These are phyloP conservation scores for Drosophila guanche DNA, from an alignment of 1,140 invertebrate genomes.

Conservation along the genomic window DNA sequence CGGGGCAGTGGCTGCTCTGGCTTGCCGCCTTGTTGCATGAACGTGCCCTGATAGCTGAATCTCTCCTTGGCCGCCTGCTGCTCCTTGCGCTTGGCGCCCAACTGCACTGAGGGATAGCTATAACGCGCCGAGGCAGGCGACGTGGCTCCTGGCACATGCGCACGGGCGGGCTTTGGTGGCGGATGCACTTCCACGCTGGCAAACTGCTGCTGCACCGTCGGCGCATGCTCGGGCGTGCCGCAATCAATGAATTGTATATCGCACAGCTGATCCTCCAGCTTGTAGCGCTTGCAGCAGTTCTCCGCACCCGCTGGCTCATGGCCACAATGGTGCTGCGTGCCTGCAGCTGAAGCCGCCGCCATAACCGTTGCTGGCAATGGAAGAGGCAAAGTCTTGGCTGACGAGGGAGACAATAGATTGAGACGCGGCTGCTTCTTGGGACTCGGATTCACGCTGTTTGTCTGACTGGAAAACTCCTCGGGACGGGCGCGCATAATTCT, in stretches of 20 bases:
- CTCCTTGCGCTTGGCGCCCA: slow-evolving; percentile 78
- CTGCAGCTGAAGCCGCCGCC: neutral
- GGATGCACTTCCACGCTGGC: slow-evolving; percentile 76
- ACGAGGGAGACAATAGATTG: slow-evolving; percentile 83
- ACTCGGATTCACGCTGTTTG: slow-evolving; percentile 85
- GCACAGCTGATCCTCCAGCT: slow-evolving; percentile 86
- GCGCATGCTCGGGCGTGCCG: slow-evolving; percentile 85
- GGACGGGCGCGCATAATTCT: slow-evolving; percentile 84
- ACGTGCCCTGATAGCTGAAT: slow-evolving; percentile 81
- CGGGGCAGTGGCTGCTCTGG: slow-evolving; percentile 19
- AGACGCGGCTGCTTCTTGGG: slow-evolving; percentile 85
- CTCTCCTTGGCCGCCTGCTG: slow-evolving; percentile 74
- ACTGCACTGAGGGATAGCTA: slow-evolving; percentile 80
- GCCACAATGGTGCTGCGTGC: slow-evolving; percentile 32
- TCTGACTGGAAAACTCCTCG: slow-evolving; percentile 84
- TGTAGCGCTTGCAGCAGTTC: slow-evolving; percentile 85
- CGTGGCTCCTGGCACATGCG: slow-evolving; percentile 18
- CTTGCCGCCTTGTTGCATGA: slow-evolving; percentile 43
- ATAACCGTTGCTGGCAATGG: slow-evolving; percentile 9
- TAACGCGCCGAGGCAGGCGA: slow-evolving; percentile 54
- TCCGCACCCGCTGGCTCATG: slow-evolving; percentile 82
- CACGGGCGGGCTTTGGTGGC: slow-evolving; percentile 71
- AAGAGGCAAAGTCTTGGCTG: slow-evolving; percentile 51
- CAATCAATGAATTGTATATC: slow-evolving; percentile 88
- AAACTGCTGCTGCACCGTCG: slow-evolving; percentile 55